Evolutionary conservation across 2,888 invertebrate genomes (phyloP).

Genomic region (Lumbricus terrestris): DNA sequence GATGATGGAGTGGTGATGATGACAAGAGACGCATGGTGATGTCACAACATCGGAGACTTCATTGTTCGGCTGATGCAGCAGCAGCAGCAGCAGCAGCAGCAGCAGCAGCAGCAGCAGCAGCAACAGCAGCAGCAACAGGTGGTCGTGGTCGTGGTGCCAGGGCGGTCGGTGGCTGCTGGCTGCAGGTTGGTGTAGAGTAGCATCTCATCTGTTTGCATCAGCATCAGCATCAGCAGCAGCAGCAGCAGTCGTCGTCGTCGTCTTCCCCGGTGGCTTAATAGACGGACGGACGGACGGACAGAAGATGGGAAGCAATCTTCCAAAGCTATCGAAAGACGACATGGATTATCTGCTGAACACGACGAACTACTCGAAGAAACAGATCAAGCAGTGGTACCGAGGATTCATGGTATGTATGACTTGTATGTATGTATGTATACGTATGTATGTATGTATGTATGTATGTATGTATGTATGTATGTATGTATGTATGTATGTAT

Average conservation of each 20-base stretch:
- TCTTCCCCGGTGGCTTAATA: neutral
- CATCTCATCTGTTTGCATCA: neutral
- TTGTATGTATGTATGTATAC: neutral
- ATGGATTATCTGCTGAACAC: slow-evolving; percentile 12
- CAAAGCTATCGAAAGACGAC: slow-evolving; percentile 18
- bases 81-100: no score
- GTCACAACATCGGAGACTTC: neutral
- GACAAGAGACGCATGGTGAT: neutral
- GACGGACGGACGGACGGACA: no score
- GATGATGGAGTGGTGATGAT: neutral
- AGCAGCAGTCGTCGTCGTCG: no score
- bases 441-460: neutral
- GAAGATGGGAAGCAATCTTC: neutral
- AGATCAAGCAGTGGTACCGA: slow-evolving; percentile 13
- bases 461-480: neutral
- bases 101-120: no score
- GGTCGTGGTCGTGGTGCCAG: neutral
- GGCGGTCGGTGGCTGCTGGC: neutral
- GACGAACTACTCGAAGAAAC: slow-evolving; percentile 19
- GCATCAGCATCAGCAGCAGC: neutral
- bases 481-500: slow-evolving; percentile 12
- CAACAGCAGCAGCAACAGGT: no score
- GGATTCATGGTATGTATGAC: slow-evolving; percentile 15
- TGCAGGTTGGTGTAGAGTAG: neutral
- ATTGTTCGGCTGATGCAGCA: neutral